Conservation (phyloP, 2,113 vertebrate genomes). For the Orientallactaga bullata region DNA sequence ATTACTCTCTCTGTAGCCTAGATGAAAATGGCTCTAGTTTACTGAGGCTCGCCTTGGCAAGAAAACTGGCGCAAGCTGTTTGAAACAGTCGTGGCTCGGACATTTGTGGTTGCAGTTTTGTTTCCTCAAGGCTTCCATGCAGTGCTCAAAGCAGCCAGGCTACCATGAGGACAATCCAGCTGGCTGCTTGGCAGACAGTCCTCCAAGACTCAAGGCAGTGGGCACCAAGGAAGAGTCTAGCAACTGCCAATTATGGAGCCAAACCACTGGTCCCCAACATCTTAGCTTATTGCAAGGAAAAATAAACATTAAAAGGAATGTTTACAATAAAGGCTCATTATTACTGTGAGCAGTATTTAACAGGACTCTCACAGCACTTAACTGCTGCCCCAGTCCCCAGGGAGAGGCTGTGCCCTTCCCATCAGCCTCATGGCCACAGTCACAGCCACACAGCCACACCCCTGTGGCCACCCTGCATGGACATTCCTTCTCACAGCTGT, state of each 20-base stretch:
- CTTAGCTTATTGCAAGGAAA: not conserved
- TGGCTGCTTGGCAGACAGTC: not conserved
- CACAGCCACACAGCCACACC: not conserved
- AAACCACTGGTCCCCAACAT: not conserved
- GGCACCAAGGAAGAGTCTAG: not conserved
- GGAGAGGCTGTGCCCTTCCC: not conserved
- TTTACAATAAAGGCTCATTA: not conserved
- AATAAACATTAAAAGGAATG: not conserved
- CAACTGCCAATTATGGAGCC: not conserved
- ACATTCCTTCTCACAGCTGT: constrained; percentile 42
- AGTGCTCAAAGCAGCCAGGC: not conserved
- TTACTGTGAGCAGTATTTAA: not conserved
- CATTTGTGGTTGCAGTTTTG: not conserved
- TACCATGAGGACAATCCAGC: not conserved
- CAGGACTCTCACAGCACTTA: not conserved
- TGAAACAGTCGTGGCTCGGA: not conserved
- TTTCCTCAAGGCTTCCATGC: not conserved
- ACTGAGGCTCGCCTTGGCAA: not conserved
- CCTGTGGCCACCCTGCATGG: not conserved
- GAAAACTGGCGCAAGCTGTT: not conserved
- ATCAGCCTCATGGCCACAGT: not conserved
- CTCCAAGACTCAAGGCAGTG: not conserved
- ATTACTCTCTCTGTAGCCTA: not conserved
- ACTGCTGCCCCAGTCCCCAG: not conserved
- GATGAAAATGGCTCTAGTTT: not conserved